Evolutionary conservation across 2,113 vertebrate species (phyloP).

Genomic region (Aspiorhynchus laticeps): DNA sequence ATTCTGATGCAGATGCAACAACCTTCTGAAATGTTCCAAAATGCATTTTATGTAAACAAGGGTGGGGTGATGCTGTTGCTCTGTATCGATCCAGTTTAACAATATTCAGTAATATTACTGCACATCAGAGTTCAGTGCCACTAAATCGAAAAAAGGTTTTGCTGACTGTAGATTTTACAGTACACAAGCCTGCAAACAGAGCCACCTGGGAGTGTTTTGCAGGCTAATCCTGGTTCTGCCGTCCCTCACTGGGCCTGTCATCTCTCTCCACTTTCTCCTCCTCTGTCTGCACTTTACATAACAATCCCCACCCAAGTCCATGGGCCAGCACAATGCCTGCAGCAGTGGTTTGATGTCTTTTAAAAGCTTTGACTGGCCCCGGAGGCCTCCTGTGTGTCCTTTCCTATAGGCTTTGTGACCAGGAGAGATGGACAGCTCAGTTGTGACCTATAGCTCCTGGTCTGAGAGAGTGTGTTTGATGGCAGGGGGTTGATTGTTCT

Average conservation of each 20-base stretch:
- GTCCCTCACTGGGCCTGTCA: constrained; percentile 25
- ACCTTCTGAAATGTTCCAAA: neutral
- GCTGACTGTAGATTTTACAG: neutral
- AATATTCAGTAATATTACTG: neutral
- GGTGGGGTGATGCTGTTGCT: neutral
- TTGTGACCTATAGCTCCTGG: constrained; percentile 41
- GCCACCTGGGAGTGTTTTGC: neutral
- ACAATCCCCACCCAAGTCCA: constrained; percentile 80
- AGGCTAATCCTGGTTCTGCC: constrained; percentile 37
- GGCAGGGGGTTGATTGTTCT: constrained; percentile 57
- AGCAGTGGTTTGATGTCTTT: constrained; percentile 74
- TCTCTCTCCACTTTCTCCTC: constrained; percentile 68
- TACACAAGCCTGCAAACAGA: neutral
- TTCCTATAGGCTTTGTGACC: constrained; percentile 39
- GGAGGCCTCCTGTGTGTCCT: constrained; percentile 54
- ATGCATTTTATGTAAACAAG: neutral
- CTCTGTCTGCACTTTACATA: constrained; percentile 74
- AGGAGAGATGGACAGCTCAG: constrained; percentile 37
- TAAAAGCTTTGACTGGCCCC: constrained; percentile 62
- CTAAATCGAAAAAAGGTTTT: neutral
- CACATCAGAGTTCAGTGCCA: neutral
- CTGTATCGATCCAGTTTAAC: neutral
- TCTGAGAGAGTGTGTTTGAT: constrained; percentile 50
- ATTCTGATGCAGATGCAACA: neutral
- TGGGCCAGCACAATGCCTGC: constrained; percentile 71